Conservation (phyloP, 2,888 invertebrate genomes). For the Rhodophaea formosa region DNA sequence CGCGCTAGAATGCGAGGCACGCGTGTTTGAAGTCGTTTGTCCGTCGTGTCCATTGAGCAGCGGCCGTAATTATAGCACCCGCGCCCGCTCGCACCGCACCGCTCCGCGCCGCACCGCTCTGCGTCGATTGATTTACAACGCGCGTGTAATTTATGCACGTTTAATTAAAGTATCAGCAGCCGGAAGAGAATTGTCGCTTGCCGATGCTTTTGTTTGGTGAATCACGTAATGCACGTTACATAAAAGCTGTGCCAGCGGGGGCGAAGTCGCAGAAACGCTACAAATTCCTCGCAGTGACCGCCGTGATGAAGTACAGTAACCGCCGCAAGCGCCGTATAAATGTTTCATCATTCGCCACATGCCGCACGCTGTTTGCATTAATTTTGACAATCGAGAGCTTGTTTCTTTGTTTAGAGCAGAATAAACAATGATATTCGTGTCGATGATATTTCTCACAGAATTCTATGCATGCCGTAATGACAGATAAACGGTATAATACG, state of each 20-base stretch:
- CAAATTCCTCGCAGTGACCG: not conserved
- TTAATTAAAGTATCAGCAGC: conserved; percentile 74
- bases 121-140: conserved; percentile 67
- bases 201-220: conserved; percentile 10
- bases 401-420: not conserved
- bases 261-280: not conserved
- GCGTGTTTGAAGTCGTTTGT: conserved; percentile 49
- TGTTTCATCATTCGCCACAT: not conserved
- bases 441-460: not conserved
- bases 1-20: conserved; percentile 45
- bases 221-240: conserved; percentile 3
- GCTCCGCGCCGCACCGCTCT: conserved; percentile 31
- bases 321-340: not conserved
- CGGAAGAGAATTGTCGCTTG: conserved; percentile 48
- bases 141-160: conserved; percentile 64
- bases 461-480: not conserved
- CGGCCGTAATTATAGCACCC: conserved; percentile 37
- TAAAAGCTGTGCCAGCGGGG: not conserved
- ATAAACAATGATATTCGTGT: not conserved
- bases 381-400: not conserved
- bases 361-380: not conserved
- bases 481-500: not conserved
- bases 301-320: not conserved
- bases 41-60: conserved; percentile 49
- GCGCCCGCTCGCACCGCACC: conserved; percentile 31